Percentiles rank a stretch among this genome's conserved stretches.
Conservation (phyloP, 2,797 vertebrate genomes). For the Anguilla pacifica region DNA sequence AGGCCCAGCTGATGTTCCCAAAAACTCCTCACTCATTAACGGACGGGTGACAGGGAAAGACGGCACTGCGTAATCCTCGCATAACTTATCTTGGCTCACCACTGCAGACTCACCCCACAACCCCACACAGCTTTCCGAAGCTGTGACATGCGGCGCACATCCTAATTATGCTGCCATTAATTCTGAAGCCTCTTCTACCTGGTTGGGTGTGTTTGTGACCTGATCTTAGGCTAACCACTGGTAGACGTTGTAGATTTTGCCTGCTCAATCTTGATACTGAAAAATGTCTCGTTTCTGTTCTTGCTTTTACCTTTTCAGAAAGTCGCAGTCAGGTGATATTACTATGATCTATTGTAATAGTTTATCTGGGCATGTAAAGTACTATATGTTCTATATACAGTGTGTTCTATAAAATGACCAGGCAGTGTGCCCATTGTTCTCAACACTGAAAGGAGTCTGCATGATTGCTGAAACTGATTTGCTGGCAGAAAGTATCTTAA, state of each 20-base stretch:
- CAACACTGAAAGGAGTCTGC: background rate
- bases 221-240: background rate
- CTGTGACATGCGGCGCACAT: background rate
- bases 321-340: background rate
- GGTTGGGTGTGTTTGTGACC: background rate
- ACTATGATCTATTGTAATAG: background rate
- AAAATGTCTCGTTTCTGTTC: background rate
- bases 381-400: too few species aligned
- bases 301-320: background rate
- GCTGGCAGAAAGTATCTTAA: background rate
- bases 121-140: background rate
- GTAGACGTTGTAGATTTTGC: background rate
- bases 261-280: background rate
- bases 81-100: background rate
- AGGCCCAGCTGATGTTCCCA: conserved; percentile 23
- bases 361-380: background rate
- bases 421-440: background rate
- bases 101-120: background rate
- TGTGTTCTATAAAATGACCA: background rate
- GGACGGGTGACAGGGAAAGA: background rate
- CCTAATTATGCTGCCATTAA: background rate
- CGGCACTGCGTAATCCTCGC: background rate
- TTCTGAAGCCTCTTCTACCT: background rate
- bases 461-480: background rate
- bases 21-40: conserved; percentile 13